Conservation (phyloP, 2,113 vertebrate species). For the Oryzias javanicus region DNA sequence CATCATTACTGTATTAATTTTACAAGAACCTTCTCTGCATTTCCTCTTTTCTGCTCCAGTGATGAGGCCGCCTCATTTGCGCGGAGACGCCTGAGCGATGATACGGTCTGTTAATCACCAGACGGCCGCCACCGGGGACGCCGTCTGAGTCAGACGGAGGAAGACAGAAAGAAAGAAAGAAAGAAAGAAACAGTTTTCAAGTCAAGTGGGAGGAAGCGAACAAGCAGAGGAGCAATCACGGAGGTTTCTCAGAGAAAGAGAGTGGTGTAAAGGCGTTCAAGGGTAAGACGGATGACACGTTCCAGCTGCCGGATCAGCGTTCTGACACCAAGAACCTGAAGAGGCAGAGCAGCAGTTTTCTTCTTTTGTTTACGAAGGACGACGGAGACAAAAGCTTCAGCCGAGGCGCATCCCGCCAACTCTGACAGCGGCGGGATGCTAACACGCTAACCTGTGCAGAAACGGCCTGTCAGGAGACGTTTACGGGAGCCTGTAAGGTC, state of each 20-base stretch:
- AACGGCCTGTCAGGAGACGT: conserved; percentile 58
- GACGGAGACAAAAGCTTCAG: conserved; percentile 36
- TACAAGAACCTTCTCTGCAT: conserved; percentile 2
- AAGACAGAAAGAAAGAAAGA: too few relatives aligned
- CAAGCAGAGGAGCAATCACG: conserved; percentile 29
- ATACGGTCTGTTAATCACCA: conserved; percentile 47
- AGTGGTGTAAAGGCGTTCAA: conserved; percentile 8
- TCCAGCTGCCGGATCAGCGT: neutral
- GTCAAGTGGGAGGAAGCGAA: conserved; percentile 38
- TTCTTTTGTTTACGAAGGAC: conserved; percentile 19
- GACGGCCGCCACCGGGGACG: conserved; percentile 21
- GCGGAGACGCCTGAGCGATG: conserved; percentile 17
- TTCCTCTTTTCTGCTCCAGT: conserved; percentile 2
- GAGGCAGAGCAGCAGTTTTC: neutral
- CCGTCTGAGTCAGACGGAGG: conserved; percentile 25
- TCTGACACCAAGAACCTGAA: too few relatives aligned
- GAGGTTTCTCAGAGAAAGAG: conserved; percentile 16
- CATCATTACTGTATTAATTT: neutral
- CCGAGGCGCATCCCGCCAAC: conserved; percentile 28
- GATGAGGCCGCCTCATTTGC: conserved; percentile 22
- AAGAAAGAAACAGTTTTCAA: conserved; percentile 22
- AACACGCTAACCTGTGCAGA: too few relatives aligned
- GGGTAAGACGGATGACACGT: conserved; percentile 9
- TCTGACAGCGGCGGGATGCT: conserved; percentile 19
- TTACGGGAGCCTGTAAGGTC: neutral